Conservation (phyloP, 2,113 vertebrate genomes). For the Dipodomys spectabilis region DNA sequence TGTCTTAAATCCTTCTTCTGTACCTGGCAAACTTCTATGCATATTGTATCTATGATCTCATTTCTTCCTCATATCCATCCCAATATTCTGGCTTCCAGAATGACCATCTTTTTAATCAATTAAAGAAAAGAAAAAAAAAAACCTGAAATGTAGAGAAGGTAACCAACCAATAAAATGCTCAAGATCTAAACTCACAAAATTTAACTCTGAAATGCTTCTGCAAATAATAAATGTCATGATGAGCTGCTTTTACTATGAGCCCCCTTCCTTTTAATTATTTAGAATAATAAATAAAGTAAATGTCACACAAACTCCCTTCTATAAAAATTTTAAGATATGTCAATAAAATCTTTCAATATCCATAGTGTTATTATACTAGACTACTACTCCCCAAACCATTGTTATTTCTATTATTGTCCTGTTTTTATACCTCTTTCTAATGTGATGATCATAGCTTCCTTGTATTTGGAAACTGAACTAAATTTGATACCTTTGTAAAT, state of each 20-base stretch:
- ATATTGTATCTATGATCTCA: neutral
- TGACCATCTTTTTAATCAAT: neutral
- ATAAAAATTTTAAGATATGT: too few species aligned
- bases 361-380: too few species aligned
- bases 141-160: neutral
- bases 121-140: neutral
- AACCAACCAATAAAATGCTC: neutral
- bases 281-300: too few species aligned
- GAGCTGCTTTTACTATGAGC: too few species aligned
- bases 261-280: too few species aligned
- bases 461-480: neutral
- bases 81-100: neutral
- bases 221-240: neutral
- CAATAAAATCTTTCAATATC: too few species aligned
- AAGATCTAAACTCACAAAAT: neutral
- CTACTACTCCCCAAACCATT: neutral
- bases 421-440: neutral
- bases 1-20: neutral
- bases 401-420: neutral
- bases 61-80: neutral
- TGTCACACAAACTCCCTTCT: too few species aligned
- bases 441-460: neutral
- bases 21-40: neutral
- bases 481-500: too few species aligned
- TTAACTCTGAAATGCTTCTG: neutral